Evolutionary conservation across 2,113 vertebrate species (phyloP), one percentile per base, ranked within the genome.

Genomic region (Burhinus bistriatus): DNA sequence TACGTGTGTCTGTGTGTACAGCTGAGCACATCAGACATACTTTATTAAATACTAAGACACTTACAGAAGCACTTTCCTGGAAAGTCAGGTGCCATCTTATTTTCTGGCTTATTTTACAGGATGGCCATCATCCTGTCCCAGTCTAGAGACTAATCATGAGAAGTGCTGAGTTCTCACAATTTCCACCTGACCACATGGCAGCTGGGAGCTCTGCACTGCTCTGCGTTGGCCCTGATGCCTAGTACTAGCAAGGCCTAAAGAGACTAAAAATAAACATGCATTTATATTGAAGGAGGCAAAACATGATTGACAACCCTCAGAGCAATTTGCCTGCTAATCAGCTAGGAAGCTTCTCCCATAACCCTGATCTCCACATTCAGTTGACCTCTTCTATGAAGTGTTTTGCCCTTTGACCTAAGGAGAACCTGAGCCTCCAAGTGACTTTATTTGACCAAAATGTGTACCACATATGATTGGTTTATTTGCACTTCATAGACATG

Each of bases 381-480:
- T 68, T 98, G 96, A 97, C 97, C 98, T 98, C 98, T 97, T 98
- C 98, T 97, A 96, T 98, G 98, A 97, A 98, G 97, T 98, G 96
- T 97, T 98, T 98, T 90, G 71, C 95, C 98, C 98, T 98, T 97
- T 98, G 98, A 99, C 98, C 98, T 97, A 62, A 93, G 78, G 83
- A 84, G 62, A 97, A 91, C 68, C 44, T 18, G 69, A 97, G 68
- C 57, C 52, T 88, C 58, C 38, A 57, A 86, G 34, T 32, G 77
- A 61, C 36, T 88, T 11, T 47, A 61, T 83, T 81, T 72, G 72
- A 68, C 30, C 36, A 91, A 91, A 83, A 85, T 8, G 6, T 34
- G 9, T 52, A 40, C 40, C 64, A 4, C 84, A 59, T 62, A 36
- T 47, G 64, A 78, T 36, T 76, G 61, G 61, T 68, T 81, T 83